These are phyloP conservation scores for Galleria mellonella DNA, from an alignment of 1,140 invertebrate species.

Conservation along the genomic window DNA sequence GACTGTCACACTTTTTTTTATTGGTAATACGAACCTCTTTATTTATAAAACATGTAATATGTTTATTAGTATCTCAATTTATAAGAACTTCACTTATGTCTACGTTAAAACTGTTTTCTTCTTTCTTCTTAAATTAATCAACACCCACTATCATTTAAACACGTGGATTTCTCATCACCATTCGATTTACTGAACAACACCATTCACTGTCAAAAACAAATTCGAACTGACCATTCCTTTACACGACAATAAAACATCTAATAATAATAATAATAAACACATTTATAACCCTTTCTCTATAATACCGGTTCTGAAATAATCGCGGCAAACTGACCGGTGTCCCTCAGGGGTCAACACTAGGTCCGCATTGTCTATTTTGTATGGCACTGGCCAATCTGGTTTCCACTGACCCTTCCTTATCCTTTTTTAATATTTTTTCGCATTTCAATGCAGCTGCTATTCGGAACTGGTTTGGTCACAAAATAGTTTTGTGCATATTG, in stretches of 20 bases:
- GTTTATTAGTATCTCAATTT: no score
- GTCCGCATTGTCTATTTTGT: conserved; percentile 58
- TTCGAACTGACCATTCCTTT: conserved; percentile 47
- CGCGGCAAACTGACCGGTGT: conserved; percentile 55
- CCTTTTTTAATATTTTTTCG: conserved; percentile 23
- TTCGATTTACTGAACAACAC: conserved; percentile 23
- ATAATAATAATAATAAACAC: conserved; percentile 40
- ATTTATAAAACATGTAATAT: no score
- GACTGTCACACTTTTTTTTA: no score
- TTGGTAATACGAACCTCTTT: no score
- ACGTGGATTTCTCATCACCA: conserved; percentile 11
- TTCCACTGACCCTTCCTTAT: conserved; percentile 64
- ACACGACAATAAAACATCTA: conserved; percentile 4
- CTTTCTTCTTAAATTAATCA: no score
- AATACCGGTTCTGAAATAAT: conserved; percentile 55
- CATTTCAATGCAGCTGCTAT: conserved; percentile 50
- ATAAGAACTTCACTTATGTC: no score
- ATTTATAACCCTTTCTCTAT: conserved; percentile 45
- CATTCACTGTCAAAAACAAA: conserved; percentile 30
- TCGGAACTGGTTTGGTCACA: conserved; percentile 30
- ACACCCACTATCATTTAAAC: no score
- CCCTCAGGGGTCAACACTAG: conserved; percentile 57
- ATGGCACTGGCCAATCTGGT: conserved; percentile 67
- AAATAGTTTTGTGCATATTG: conserved; percentile 21
- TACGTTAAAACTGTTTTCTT: no score